Percentiles rank a stretch among this genome's conserved stretches.
Evolutionary conservation across 64 coral and sea anemone species (phyloP).

Genomic region (Stichodactyla mertensii): DNA sequence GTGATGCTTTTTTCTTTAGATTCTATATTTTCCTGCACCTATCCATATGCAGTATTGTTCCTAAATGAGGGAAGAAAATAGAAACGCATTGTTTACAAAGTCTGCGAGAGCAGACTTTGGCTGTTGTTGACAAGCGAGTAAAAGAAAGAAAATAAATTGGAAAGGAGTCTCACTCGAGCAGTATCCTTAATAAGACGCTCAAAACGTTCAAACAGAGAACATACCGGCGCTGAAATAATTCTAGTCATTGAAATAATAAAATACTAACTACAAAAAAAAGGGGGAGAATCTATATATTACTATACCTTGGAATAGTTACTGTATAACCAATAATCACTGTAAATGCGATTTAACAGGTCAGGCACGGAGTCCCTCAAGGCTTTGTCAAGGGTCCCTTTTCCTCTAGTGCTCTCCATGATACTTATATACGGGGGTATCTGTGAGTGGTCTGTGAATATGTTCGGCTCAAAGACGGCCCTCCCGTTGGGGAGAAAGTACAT

Average conservation of each 20-base stretch:
- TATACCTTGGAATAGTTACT: constrained; percentile 44
- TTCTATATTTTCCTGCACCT: no score
- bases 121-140: no score
- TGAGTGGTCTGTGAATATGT: constrained; percentile 34
- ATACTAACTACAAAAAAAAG: not conserved
- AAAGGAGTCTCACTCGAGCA: no score
- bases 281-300: not conserved
- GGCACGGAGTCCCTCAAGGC: constrained; percentile 51
- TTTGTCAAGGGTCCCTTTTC: constrained; percentile 34
- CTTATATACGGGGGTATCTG: constrained; percentile 39
- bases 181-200: no score
- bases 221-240: no score
- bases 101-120: no score
- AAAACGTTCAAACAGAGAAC: no score
- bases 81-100: no score
- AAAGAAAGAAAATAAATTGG: no score
- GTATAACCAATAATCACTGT: constrained; percentile 21
- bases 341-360: constrained; percentile 21
- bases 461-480: constrained; percentile 28
- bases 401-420: constrained; percentile 25
- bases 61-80: no score
- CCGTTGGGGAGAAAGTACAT: constrained; percentile 51
- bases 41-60: no score
- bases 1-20: not conserved
- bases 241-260: no score